phyloP scores from a whole-genome alignment of 2,888 invertebrate genomes.

The Epiblema foenella region DNA sequence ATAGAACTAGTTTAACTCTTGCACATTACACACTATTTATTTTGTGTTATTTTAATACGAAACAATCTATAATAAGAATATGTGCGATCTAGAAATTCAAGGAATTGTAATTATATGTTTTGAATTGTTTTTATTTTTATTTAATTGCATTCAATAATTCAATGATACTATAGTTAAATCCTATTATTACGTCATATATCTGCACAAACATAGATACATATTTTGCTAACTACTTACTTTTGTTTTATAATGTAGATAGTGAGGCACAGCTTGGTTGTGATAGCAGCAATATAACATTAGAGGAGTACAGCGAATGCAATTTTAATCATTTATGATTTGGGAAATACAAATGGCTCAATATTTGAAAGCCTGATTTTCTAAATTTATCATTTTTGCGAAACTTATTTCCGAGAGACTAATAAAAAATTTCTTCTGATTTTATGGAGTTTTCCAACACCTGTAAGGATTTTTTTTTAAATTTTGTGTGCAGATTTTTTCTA shows the following conservation, averaged over 20 bases:
- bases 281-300: constrained; percentile 27
- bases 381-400: too few relatives aligned
- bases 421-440: too few relatives aligned
- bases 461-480: not conserved
- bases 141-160: not conserved
- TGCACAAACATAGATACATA: constrained; percentile 23
- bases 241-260: not conserved
- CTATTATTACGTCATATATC: not conserved
- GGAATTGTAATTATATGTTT: not conserved
- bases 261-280: constrained; percentile 36
- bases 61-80: too few relatives aligned
- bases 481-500: not conserved
- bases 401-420: too few relatives aligned
- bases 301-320: not conserved
- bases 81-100: not conserved
- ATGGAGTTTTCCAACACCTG: too few relatives aligned
- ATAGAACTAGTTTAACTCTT: constrained; percentile 34
- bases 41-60: not conserved
- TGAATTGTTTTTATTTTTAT: not conserved
- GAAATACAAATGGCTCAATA: too few relatives aligned
- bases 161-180: not conserved
- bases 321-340: constrained; percentile 4
- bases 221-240: too few relatives aligned
- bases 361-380: too few relatives aligned
- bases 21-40: not conserved